A percentile compares a stretch with the other conserved stretches of the same genome.
phyloP scores from a whole-genome alignment of 2,113 vertebrate genomes.

The Macaca mulatta region DNA sequence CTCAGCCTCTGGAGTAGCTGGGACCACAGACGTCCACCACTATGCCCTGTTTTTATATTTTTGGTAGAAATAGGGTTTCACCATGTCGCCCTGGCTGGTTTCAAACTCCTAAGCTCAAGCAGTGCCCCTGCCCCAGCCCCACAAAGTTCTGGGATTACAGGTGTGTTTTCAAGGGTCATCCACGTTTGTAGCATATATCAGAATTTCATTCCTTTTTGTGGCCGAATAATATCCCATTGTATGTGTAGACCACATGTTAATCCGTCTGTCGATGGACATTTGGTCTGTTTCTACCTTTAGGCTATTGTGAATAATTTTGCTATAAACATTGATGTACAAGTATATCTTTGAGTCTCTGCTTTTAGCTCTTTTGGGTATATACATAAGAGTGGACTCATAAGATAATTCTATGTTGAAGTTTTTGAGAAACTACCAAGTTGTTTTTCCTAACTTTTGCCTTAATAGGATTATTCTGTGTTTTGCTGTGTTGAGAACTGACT shows the following conservation, averaged over 20 bases:
- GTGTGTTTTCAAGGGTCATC: neutral
- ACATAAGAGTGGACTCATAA: neutral
- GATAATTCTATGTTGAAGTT: neutral
- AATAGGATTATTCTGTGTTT: neutral
- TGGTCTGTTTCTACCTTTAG: constrained; percentile 7
- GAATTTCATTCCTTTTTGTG: constrained; percentile 7
- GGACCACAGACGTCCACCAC: too few relatives aligned
- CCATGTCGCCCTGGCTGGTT: too few relatives aligned
- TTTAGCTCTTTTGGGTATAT: neutral
- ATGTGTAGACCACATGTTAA: neutral
- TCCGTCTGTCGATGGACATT: neutral
- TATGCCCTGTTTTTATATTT: too few relatives aligned
- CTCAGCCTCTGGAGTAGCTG: too few relatives aligned
- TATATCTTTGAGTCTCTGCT: neutral
- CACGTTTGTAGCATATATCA: neutral
- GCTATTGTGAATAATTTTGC: neutral
- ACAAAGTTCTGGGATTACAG: too few relatives aligned
- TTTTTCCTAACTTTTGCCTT: constrained; percentile 16
- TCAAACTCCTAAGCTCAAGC: too few relatives aligned
- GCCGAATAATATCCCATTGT: neutral
- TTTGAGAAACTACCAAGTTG: neutral
- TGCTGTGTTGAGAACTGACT: neutral
- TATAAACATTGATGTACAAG: neutral
- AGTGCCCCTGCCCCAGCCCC: too few relatives aligned
- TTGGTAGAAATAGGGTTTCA: too few relatives aligned